Evolutionary conservation across 2,113 vertebrate species (phyloP).

Genomic region (Rostratula benghalensis): DNA sequence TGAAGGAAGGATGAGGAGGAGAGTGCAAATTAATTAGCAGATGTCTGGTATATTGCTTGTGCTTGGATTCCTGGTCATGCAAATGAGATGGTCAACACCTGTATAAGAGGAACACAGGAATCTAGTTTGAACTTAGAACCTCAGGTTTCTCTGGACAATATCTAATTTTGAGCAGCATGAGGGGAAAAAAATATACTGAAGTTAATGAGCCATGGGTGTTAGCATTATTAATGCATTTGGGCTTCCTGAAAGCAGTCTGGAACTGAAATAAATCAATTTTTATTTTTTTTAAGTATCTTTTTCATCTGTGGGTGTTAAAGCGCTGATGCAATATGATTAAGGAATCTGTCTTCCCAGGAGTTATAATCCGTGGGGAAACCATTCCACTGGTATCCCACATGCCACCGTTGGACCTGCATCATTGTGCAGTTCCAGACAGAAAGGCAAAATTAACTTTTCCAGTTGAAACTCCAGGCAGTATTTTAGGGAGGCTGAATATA

Average conservation of each 20-base stretch:
- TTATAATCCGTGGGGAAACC: neutral
- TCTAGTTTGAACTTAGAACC: neutral
- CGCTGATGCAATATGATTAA: neutral
- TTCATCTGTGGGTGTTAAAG: neutral
- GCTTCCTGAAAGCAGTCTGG: neutral
- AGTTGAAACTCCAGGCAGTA: neutral
- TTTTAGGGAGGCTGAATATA: constrained; percentile 30
- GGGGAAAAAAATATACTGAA: neutral
- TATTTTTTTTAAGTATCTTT: neutral
- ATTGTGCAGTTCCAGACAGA: neutral
- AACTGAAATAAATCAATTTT: neutral
- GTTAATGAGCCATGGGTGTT: neutral
- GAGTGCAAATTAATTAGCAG: neutral
- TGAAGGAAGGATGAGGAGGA: neutral
- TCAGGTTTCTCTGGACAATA: neutral
- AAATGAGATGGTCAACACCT: neutral
- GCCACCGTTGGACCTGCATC: neutral
- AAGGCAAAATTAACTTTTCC: constrained; percentile 39
- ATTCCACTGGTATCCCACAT: neutral
- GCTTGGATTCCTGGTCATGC: neutral
- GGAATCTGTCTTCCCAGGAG: neutral
- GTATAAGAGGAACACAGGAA: rapidly evolving
- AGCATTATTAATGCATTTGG: neutral
- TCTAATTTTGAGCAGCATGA: neutral
- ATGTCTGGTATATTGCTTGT: neutral